Base-by-base conservation (phyloP, 1,140 invertebrate genomes). In the Bombus confusus region DNA sequence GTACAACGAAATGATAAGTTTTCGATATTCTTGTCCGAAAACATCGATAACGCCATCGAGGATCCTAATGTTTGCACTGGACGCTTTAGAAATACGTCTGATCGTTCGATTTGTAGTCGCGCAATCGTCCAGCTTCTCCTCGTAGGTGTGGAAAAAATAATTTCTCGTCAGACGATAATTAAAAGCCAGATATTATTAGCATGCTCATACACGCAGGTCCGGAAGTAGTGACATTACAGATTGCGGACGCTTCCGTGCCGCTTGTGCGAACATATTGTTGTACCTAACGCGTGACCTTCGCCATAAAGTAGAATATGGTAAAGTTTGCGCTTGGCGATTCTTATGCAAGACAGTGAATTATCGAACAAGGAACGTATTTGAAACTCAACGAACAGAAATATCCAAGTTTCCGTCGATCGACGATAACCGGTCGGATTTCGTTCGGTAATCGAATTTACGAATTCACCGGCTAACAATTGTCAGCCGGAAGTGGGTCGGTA, bases 211-310 rank as follows among this genome's bases (percentile, higher is more conserved):
- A 78, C 80, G 59, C 85, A 43, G 71, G 18, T 52, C 80, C 86
- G 87, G 87, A 88, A 88, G 86, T 87, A 87, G 86, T 87, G 87
- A 88, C 87, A 88, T 88, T 88, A 87, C 79, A 84, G 87, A 88
- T 88, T 88, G 75, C 80, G 80, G 69, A 87, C 75, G 87, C 86
- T 88, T 88, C 87, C 87, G 81, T 59, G 74, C 28, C 8, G 57
- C 57, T 62, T 77, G 22, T 62, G 8, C 4, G 25, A 59, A 62
- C 52, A 62, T n/a, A 77, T n/a, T 74, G 74, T 28, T 59, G 41
- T 59, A 78, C 72, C 75, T 68, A 52, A 37, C 37, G 75, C 66
- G 22, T 71, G 86, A 84, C 87, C 75, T 88, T 88, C 47, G 75
- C 66, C 62, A 28, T 59, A 59, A 59, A 39, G 13, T 41, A 25